These are phyloP conservation scores for Copidosoma aretas DNA, from an alignment of 2,888 invertebrate genomes.

Conservation along the genomic window DNA sequence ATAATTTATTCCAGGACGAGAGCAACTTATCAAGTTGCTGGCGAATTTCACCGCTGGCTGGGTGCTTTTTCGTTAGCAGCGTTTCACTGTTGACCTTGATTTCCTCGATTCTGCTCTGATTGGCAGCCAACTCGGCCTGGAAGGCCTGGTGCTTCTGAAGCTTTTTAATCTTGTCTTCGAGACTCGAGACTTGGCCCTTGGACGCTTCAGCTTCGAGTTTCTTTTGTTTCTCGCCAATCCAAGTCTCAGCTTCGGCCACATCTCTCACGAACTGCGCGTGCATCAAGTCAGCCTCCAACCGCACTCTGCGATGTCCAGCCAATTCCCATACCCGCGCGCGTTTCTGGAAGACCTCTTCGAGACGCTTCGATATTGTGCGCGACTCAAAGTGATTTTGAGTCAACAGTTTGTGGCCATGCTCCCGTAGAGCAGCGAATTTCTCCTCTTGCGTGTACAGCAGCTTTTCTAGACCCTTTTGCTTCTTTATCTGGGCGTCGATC, in stretches of 20 bases:
- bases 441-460: constrained; percentile 88
- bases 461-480: constrained; percentile 95
- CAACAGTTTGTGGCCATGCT: constrained; percentile 85
- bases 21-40: constrained; percentile 74
- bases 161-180: constrained; percentile 95
- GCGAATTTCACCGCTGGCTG: constrained; percentile 73
- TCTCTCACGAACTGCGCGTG: constrained; percentile 92
- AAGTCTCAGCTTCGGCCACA: constrained; percentile 86
- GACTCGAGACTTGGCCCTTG: constrained; percentile 77
- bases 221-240: constrained; percentile 92
- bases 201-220: constrained; percentile 82
- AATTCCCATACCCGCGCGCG: constrained; percentile 72
- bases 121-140: constrained; percentile 89
- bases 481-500: constrained; percentile 87
- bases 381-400: constrained; percentile 92
- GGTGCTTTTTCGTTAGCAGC: constrained; percentile 75
- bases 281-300: constrained; percentile 79
- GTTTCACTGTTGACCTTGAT: constrained; percentile 76
- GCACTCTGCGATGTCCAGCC: constrained; percentile 71
- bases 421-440: constrained; percentile 80
- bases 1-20: constrained; percentile 77
- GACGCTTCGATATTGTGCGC: constrained; percentile 76
- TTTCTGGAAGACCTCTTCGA: constrained; percentile 77
- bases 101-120: constrained; percentile 83
- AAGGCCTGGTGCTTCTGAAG: constrained; percentile 94